Conservation (phyloP, 2,888 invertebrate species). For the Sphaerolaimus hirsutus region DNA sequence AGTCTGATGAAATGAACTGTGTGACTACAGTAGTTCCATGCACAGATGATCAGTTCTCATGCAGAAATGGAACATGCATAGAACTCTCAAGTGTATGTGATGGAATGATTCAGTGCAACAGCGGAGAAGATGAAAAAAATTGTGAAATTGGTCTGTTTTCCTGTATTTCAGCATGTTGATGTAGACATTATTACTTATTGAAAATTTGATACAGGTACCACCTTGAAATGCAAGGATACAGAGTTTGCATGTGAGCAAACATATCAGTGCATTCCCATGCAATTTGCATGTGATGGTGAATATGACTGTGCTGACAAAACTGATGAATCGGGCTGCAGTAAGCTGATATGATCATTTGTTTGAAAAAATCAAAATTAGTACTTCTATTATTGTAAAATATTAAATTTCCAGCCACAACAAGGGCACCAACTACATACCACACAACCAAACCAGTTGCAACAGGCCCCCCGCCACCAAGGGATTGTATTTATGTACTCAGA, state of each 20-base stretch:
- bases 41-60: conserved; percentile 1
- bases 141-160: not conserved
- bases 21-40: not conserved
- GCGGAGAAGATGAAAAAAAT: conserved; percentile 1
- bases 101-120: not conserved
- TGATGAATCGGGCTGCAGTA: conserved; percentile 4
- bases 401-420: not conserved
- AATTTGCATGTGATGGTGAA: conserved; percentile 4
- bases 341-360: not conserved
- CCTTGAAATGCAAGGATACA: not conserved
- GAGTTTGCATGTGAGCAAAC: conserved; percentile 2
- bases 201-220: not conserved
- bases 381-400: not conserved
- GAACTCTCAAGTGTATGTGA: conserved; percentile 1
- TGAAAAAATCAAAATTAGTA: not conserved
- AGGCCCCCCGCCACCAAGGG: too few species aligned
- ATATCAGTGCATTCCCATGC: not conserved
- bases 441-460: too few species aligned
- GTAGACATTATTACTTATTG: too few species aligned
- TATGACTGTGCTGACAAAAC: conserved; percentile 5
- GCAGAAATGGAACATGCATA: not conserved
- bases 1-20: conserved; percentile 3
- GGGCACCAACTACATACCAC: too few species aligned
- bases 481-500: too few species aligned
- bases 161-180: too few species aligned